A percentile compares a stretch with the other conserved stretches of the same genome.
Evolutionary conservation across 1,140 invertebrate species (phyloP).

Genomic region (Panulirus ornatus): DNA sequence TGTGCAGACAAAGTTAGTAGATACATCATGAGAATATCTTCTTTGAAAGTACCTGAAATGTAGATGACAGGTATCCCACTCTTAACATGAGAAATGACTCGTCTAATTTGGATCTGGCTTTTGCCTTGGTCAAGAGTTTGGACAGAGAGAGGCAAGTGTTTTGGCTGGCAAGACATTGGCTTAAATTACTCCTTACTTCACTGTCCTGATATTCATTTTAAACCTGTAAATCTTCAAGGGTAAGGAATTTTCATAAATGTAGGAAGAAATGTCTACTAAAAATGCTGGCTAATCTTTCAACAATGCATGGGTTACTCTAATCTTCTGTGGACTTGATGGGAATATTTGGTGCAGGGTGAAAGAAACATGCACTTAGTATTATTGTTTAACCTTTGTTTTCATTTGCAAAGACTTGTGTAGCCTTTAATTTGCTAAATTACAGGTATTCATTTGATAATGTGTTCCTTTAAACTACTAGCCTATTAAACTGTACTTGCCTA

Average conservation of each 20-base stretch:
- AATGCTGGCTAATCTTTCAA: slow-evolving; percentile 4
- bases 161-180: slow-evolving; percentile 50
- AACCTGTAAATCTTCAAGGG: background rate
- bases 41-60: background rate
- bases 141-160: slow-evolving; percentile 53
- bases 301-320: slow-evolving; percentile 25
- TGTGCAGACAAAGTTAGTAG: slow-evolving; percentile 52
- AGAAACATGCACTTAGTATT: background rate
- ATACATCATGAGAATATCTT: slow-evolving; percentile 69
- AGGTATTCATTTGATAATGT: background rate
- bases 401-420: slow-evolving; percentile 16
- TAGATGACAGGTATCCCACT: slow-evolving; percentile 20
- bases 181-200: slow-evolving; percentile 22
- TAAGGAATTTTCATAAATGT: background rate
- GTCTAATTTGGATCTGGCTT: slow-evolving; percentile 2
- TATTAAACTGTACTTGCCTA: background rate
- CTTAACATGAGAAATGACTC: slow-evolving; percentile 13
- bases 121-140: slow-evolving; percentile 48
- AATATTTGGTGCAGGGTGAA: slow-evolving; percentile 24
- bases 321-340: slow-evolving; percentile 19
- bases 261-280: background rate
- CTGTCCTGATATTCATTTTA: background rate
- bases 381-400: slow-evolving; percentile 1
- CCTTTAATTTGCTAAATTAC: background rate
- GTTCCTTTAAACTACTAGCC: background rate